Percentiles rank a stretch among this genome's conserved stretches.
These are phyloP conservation scores for Pseudoatta argentina DNA, from an alignment of 1,140 invertebrate species.

Conservation along the genomic window DNA sequence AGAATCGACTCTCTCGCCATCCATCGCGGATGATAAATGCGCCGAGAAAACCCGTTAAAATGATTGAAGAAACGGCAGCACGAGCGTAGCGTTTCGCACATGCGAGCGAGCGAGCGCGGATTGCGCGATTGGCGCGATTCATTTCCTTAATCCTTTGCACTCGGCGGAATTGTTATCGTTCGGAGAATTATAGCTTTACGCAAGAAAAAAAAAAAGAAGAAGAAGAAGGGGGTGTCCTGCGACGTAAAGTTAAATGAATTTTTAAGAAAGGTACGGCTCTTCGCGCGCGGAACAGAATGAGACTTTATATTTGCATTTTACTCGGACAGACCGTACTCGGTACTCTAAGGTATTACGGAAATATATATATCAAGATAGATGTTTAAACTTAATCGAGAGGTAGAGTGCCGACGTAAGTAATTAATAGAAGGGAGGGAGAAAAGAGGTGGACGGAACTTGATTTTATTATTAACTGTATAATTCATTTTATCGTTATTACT, in stretches of 20 bases:
- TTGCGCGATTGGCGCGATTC: slow-evolving; percentile 62
- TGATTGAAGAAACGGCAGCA: slow-evolving; percentile 58
- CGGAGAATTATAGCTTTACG: slow-evolving; percentile 57
- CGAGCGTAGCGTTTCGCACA: slow-evolving; percentile 42
- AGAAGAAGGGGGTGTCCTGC: not conserved
- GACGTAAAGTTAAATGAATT: slow-evolving; percentile 56
- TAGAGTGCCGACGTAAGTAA: slow-evolving; percentile 58
- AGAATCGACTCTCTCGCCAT: slow-evolving; percentile 61
- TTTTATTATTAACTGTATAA: slow-evolving; percentile 62
- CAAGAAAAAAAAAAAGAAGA: slow-evolving; percentile 15
- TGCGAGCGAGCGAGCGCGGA: slow-evolving; percentile 45
- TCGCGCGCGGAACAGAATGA: slow-evolving; percentile 18
- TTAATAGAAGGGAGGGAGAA: slow-evolving; percentile 16
- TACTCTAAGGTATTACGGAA: slow-evolving; percentile 47
- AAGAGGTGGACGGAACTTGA: slow-evolving; percentile 21
- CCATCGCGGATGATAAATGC: slow-evolving; percentile 62
- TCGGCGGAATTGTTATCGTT: slow-evolving; percentile 60
- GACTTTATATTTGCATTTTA: slow-evolving; percentile 50
- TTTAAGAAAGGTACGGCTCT: slow-evolving; percentile 48
- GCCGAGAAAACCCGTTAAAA: slow-evolving; percentile 60
- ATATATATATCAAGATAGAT: slow-evolving; percentile 62
- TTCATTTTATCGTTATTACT: slow-evolving; percentile 52
- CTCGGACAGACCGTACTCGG: slow-evolving; percentile 35
- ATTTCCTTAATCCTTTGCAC: slow-evolving; percentile 62
- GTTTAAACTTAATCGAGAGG: slow-evolving; percentile 59